Evolutionary conservation across 2,797 vertebrate genomes (phyloP).

Genomic region (Sylvilagus floridanus): DNA sequence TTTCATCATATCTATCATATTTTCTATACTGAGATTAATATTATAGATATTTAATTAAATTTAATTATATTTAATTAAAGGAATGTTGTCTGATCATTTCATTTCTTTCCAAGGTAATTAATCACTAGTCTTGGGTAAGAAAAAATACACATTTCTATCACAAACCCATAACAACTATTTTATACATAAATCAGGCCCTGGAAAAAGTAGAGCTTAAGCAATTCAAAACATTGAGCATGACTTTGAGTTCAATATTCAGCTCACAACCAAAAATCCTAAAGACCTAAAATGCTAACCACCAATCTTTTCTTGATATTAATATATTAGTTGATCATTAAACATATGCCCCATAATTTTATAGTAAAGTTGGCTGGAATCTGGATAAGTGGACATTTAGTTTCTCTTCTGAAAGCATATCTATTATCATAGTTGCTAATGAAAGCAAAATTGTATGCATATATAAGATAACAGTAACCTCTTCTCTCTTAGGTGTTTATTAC

Average conservation of each 20-base stretch:
- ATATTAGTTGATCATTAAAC: slow-evolving; percentile 82
- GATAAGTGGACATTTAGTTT: slow-evolving; percentile 83
- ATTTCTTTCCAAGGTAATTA: slow-evolving; percentile 64
- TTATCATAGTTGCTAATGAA: slow-evolving; percentile 85
- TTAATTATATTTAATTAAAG: slow-evolving; percentile 63
- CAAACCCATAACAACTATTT: slow-evolving; percentile 60
- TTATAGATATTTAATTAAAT: slow-evolving; percentile 39
- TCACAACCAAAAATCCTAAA: slow-evolving; percentile 34
- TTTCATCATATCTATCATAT: slow-evolving; percentile 66
- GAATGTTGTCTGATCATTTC: slow-evolving; percentile 52
- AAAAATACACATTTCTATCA: slow-evolving; percentile 33
- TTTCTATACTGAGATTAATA: slow-evolving; percentile 53
- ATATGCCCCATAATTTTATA: slow-evolving; percentile 84
- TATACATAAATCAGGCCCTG: slow-evolving; percentile 34
- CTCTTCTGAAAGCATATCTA: slow-evolving; percentile 72
- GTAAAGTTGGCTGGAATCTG: slow-evolving; percentile 79
- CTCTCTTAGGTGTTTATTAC: slow-evolving; percentile 63
- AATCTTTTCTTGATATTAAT: slow-evolving; percentile 78
- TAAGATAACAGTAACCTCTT: slow-evolving; percentile 71
- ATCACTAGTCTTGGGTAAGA: slow-evolving; percentile 55
- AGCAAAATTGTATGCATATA: slow-evolving; percentile 71
- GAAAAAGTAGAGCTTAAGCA: slow-evolving; percentile 45
- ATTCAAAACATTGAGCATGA: slow-evolving; percentile 18
- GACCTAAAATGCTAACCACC: not conserved
- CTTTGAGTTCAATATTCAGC: slow-evolving; percentile 52